Percentiles rank a stretch among this genome's conserved stretches.
Evolutionary conservation across 2,888 invertebrate genomes (phyloP).

Genomic region (Panopea generosa): DNA sequence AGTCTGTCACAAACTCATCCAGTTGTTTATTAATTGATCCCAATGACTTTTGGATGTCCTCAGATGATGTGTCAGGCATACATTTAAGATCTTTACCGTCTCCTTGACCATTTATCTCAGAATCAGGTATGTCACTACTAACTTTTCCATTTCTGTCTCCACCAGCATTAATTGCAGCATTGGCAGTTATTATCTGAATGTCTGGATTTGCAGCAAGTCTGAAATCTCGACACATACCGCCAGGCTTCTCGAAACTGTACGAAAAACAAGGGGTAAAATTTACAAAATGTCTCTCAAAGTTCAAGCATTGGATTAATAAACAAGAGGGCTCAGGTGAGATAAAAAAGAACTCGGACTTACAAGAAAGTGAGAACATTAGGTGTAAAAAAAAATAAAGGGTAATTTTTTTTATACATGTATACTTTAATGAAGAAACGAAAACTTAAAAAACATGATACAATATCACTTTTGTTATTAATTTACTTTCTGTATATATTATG

Average conservation of each 20-base stretch:
- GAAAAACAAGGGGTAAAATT: background rate
- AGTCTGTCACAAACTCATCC: background rate
- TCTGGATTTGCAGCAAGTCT: constrained; percentile 59
- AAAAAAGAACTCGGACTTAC: too few relatives aligned
- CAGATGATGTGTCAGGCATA: background rate
- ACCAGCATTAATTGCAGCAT: constrained; percentile 20
- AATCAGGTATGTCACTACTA: background rate
- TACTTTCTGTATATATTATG: too few relatives aligned
- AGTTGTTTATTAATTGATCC: background rate
- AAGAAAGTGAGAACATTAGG: too few relatives aligned
- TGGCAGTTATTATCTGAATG: constrained; percentile 29
- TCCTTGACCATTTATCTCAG: background rate
- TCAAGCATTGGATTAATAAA: background rate
- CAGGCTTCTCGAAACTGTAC: constrained; percentile 41
- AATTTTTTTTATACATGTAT: too few relatives aligned
- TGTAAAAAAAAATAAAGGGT: too few relatives aligned
- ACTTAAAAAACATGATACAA: too few relatives aligned
- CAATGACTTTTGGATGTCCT: background rate
- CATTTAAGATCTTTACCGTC: background rate
- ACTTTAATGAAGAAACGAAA: too few relatives aligned
- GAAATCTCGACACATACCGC: constrained; percentile 59
- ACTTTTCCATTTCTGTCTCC: background rate
- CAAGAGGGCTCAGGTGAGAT: background rate
- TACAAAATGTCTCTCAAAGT: background rate
- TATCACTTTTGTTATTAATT: too few relatives aligned